These are phyloP conservation scores for Athene noctua DNA, from an alignment of 2,113 vertebrate genomes.

Conservation along the genomic window DNA sequence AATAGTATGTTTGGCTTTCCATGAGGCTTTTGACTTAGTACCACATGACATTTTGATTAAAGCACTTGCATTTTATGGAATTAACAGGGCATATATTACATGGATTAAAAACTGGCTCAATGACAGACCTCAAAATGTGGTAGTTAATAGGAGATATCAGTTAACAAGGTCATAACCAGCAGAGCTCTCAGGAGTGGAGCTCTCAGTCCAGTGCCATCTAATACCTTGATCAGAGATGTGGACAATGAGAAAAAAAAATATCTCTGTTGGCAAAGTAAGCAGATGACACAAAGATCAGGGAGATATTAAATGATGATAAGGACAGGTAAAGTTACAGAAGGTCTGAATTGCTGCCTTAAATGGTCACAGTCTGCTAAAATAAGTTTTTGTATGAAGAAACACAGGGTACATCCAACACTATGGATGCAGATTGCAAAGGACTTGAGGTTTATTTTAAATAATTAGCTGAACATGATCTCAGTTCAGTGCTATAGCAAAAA, in stretches of 20 bases:
- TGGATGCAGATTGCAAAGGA: not conserved
- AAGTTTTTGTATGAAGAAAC: not conserved
- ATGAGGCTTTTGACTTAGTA: not conserved
- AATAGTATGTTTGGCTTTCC: not conserved
- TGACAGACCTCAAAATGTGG: constrained; percentile 8
- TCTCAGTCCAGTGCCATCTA: not conserved
- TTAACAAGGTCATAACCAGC: constrained; percentile 1
- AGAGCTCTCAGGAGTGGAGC: not conserved
- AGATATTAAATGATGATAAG: not conserved
- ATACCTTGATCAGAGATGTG: not conserved
- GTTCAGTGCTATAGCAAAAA: not conserved
- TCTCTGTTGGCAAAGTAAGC: not conserved
- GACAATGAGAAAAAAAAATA: not conserved
- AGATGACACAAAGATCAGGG: not conserved
- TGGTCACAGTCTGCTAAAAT: not conserved
- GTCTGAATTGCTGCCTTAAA: not conserved
- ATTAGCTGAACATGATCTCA: not conserved
- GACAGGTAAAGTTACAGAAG: not conserved
- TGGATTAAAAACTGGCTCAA: constrained; percentile 40
- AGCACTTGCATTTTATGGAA: constrained; percentile 46
- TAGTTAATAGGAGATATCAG: constrained; percentile 34
- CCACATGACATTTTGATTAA: constrained; percentile 31
- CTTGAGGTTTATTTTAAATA: not conserved
- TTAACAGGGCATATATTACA: constrained; percentile 39
- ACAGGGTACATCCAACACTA: not conserved